These are phyloP conservation scores for Catharus bicknelli DNA, from an alignment of 2,113 vertebrate genomes.

Conservation along the genomic window DNA sequence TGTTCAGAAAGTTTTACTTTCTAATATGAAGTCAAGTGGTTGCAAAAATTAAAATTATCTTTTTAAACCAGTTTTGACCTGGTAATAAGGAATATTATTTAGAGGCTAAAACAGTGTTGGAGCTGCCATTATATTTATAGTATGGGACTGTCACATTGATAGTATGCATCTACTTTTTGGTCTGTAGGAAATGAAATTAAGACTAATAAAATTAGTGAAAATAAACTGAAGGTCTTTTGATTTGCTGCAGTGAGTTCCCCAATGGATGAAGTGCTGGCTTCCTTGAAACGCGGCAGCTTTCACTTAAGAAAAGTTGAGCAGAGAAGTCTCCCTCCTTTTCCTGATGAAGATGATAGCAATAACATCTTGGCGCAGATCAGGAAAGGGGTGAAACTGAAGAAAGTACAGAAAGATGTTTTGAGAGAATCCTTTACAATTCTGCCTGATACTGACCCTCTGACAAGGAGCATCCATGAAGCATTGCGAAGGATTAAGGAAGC, in stretches of 20 bases:
- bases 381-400: slow-evolving; percentile 93
- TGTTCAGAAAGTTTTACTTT: not conserved
- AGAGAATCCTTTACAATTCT: slow-evolving; percentile 81
- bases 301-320: slow-evolving; percentile 96
- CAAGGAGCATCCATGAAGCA: slow-evolving; percentile 96
- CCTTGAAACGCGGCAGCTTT: slow-evolving; percentile 95
- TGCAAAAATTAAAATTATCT: not conserved
- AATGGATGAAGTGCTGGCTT: slow-evolving; percentile 98
- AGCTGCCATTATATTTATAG: not conserved
- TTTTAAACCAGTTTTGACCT: not conserved
- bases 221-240: slow-evolving; percentile 26
- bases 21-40: not conserved
- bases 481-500: slow-evolving; percentile 96
- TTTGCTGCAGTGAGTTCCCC: slow-evolving; percentile 89
- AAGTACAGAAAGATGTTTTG: slow-evolving; percentile 88
- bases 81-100: not conserved
- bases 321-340: slow-evolving; percentile 89
- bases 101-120: not conserved
- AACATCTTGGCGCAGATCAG: slow-evolving; percentile 98
- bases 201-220: not conserved
- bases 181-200: not conserved
- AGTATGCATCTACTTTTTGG: not conserved
- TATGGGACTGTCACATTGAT: not conserved
- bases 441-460: slow-evolving; percentile 89
- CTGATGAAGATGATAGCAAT: slow-evolving; percentile 90